Evolutionary conservation across 2,113 vertebrate genomes (phyloP), one percentile per base, ranked within the genome.

Genomic region (Marcusenius ussheri): DNA sequence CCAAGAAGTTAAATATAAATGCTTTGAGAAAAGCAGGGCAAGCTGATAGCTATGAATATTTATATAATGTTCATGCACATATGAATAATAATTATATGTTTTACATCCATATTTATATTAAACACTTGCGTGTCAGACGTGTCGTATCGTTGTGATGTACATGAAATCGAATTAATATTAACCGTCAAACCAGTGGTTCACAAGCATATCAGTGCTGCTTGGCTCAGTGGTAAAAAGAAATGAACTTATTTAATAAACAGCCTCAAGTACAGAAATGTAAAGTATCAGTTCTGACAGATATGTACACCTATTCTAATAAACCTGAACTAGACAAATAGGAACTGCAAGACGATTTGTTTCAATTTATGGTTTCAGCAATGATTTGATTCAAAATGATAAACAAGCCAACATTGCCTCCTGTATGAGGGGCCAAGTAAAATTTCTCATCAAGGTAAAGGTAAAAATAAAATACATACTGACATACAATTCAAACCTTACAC

Each of bases 1-100:
- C 94, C 95, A 95, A 96, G 95, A 96, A 96, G 96, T 96, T 96
- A 96, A 96, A 94, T 95, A 95, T 62, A 94, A 95, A 94, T 95
- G 95, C 96, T 94, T 94, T 93, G 94, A 93, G 94, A 93, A 92
- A 94, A 95, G 94, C 31, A 95, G 92, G 19, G 83, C 19, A 84
- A 21, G 46, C 39, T 84, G 21, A 45, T 47, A 24, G 46, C 42
- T 46, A 45, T 46, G 42, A 45, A 84, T 84, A 47, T 46, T 45
- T 21, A 84, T 74, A 31, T 74, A 74, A 74, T 35, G 31, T 74
- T 35, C 66, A 74, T 74, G 27, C 66, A 74, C 66, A 74, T 74
- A 27, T 74, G 27, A 74, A 74, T 74, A 74, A 24, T 24, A 84
- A 46, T 84, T 84, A 46, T 74, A 74, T 35, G 27, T 84, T 84